Percentiles rank a stretch among this genome's conserved stretches.
Conservation (phyloP, 2,797 vertebrate genomes). For the Benthosema pterotum region DNA sequence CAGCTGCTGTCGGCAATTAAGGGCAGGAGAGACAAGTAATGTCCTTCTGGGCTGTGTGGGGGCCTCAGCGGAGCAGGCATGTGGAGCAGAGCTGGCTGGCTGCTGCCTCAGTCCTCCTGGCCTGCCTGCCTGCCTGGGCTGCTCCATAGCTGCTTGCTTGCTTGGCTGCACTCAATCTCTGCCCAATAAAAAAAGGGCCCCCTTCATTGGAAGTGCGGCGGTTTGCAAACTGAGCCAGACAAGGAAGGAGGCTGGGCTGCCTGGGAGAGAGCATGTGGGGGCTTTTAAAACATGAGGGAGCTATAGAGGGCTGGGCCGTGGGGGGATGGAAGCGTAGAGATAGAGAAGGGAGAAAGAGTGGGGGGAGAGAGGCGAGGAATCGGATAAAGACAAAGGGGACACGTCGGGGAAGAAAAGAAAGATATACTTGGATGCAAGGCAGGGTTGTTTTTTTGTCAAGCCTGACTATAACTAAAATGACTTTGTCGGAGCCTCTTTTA, state of each 20-base stretch:
- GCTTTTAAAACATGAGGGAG: conserved; percentile 78
- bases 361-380: conserved; percentile 28
- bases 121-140: too few species aligned
- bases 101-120: conserved; percentile 65
- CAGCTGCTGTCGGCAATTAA: conserved; percentile 85
- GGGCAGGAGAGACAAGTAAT: conserved; percentile 84
- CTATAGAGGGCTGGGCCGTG: conserved; percentile 61
- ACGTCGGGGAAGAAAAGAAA: conserved; percentile 30
- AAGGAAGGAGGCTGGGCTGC: too few species aligned
- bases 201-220: conserved; percentile 83
- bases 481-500: too few species aligned
- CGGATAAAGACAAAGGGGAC: conserved; percentile 50
- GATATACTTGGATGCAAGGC: conserved; percentile 51
- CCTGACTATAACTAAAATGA: too few species aligned
- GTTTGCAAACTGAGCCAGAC: conserved; percentile 81
- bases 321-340: conserved; percentile 24
- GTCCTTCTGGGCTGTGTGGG: conserved; percentile 79
- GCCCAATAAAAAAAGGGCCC: conserved; percentile 85
- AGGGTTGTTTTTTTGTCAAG: too few species aligned
- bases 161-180: conserved; percentile 87
- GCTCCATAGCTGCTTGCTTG: too few species aligned
- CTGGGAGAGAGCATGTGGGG: conserved; percentile 73
- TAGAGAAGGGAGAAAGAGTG: too few species aligned
- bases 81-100: conserved; percentile 68
- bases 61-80: conserved; percentile 75